These are phyloP conservation scores for Microhierax caerulescens DNA, from an alignment of 2,797 vertebrate species.

Conservation along the genomic window DNA sequence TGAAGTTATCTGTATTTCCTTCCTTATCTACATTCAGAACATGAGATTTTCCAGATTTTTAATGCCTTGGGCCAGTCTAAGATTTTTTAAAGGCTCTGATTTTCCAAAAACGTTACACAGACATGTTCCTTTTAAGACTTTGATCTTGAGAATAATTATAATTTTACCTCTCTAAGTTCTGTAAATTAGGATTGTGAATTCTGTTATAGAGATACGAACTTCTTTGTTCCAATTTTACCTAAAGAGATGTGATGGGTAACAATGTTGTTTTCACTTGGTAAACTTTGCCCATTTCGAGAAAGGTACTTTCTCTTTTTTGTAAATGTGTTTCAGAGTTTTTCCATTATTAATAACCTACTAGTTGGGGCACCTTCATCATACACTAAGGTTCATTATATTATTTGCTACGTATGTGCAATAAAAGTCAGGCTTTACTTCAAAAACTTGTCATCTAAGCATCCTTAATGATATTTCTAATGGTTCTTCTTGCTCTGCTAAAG, in stretches of 20 bases:
- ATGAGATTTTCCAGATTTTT: not conserved
- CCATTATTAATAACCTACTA: not conserved
- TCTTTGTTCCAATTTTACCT: not conserved
- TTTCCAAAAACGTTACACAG: not conserved
- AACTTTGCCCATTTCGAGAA: not conserved
- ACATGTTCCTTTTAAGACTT: not conserved
- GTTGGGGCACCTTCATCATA: not conserved
- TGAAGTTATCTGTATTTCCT: not conserved
- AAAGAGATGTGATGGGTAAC: not conserved
- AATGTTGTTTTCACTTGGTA: not conserved
- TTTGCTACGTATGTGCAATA: not conserved
- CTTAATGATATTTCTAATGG: not conserved
- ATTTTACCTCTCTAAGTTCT: not conserved
- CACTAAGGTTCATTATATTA: not conserved
- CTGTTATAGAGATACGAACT: not conserved
- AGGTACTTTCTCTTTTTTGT: not conserved
- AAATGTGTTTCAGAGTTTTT: not conserved
- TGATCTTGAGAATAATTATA: not conserved
- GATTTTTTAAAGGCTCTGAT: not conserved
- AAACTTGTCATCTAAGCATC: not conserved
- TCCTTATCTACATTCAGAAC: not conserved
- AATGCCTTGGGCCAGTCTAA: not conserved
- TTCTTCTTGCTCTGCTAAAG: not conserved
- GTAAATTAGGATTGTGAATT: not conserved
- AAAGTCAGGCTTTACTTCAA: not conserved